Percentiles rank a stretch among this genome's conserved stretches.
Conservation (phyloP, 2,113 vertebrate species). For the Hemicordylus capensis region DNA sequence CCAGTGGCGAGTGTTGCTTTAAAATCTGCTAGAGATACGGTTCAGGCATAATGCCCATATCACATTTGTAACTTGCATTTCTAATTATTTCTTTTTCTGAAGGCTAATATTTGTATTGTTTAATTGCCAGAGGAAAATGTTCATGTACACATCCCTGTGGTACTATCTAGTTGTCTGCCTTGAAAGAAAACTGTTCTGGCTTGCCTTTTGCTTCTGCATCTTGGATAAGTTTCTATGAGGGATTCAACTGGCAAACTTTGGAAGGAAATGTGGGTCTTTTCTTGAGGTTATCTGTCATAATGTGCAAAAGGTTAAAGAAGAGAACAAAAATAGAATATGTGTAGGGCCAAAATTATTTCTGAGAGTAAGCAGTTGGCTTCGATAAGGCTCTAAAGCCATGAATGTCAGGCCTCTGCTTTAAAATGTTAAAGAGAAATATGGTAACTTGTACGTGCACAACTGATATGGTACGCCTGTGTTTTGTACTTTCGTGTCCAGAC, state of each 20-base stretch:
- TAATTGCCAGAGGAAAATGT: not conserved
- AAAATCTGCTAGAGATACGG: not conserved
- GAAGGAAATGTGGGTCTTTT: not conserved
- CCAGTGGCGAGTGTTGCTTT: not conserved
- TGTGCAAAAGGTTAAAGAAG: not conserved
- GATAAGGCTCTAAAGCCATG: not conserved
- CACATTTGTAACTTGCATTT: not conserved
- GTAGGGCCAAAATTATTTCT: not conserved
- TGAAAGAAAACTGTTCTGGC: slow-evolving; percentile 18
- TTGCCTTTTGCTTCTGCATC: slow-evolving; percentile 10
- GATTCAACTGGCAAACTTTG: not conserved
- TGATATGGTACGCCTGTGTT: too few species aligned
- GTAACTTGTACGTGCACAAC: not conserved
- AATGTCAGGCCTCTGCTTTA: not conserved
- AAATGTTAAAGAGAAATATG: not conserved
- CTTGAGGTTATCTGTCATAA: slow-evolving; percentile 14
- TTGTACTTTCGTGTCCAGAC: not conserved
- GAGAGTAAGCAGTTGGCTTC: not conserved
- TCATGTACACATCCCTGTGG: not conserved
- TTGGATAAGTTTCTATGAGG: slow-evolving; percentile 1
- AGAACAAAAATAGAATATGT: not conserved
- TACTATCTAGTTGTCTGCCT: not conserved
- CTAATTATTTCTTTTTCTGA: not conserved
- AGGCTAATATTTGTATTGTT: not conserved
- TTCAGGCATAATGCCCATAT: not conserved